phyloP scores from a whole-genome alignment of 2,113 vertebrate species.

The Larimichthys polyactis region DNA sequence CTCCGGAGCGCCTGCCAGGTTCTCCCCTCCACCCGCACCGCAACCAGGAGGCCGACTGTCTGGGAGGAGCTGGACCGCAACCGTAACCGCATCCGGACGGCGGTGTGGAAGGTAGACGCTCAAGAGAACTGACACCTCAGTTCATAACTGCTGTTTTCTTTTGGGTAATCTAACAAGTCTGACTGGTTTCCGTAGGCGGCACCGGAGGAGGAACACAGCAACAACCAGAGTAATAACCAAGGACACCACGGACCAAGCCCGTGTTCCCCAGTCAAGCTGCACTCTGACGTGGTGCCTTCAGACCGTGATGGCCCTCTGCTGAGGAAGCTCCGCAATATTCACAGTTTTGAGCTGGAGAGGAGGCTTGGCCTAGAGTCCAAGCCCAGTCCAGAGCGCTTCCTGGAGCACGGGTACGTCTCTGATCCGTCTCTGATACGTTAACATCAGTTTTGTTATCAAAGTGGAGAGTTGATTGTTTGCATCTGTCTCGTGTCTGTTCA shows the following conservation, averaged over 20 bases:
- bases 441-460: neutral
- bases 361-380: slow-evolving; percentile 91
- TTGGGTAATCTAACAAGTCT: neutral
- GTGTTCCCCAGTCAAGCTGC: slow-evolving; percentile 91
- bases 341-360: slow-evolving; percentile 96
- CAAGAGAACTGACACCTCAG: neutral
- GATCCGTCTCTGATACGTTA: neutral
- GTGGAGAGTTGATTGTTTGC: slow-evolving; percentile 7
- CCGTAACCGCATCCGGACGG: slow-evolving; percentile 90
- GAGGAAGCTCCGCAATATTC: slow-evolving; percentile 94
- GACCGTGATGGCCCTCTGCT: slow-evolving; percentile 91
- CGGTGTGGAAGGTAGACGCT: slow-evolving; percentile 88
- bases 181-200: slow-evolving; percentile 80
- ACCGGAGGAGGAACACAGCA: slow-evolving; percentile 93
- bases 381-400: slow-evolving; percentile 91
- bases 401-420: slow-evolving; percentile 88
- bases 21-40: slow-evolving; percentile 87
- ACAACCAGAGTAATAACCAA: slow-evolving; percentile 89
- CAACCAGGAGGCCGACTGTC: slow-evolving; percentile 93
- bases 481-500: slow-evolving; percentile 66
- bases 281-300: slow-evolving; percentile 88
- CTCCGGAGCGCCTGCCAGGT: slow-evolving; percentile 86
- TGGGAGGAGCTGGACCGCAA: slow-evolving; percentile 98
- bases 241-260: slow-evolving; percentile 89
- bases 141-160: neutral